Evolutionary conservation across 2,797 vertebrate species (phyloP), one percentile per base, ranked within the genome.

Genomic region (Enteromius paludinosus): DNA sequence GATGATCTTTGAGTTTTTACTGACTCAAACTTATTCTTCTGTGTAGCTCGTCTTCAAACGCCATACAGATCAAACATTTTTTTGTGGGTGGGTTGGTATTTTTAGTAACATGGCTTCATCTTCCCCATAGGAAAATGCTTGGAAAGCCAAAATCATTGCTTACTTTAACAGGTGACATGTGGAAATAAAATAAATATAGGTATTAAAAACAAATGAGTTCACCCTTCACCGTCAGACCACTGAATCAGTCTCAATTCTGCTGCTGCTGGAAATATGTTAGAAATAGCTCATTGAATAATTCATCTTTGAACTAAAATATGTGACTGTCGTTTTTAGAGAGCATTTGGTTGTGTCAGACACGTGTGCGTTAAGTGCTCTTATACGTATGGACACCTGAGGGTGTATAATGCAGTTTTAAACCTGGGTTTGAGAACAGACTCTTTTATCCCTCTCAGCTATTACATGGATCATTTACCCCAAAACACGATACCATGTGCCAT

Each of bases 401-500:
- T 66, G 72, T 56, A 72, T 59, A 83, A 79, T 52, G 30, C 18
- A n/a, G 3, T 11, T 12, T 33, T 25, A 11, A 45, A 76, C 52
- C 72, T 33, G 5, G 38, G 35, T 61, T 79, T 72, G 33, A 66
- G 35, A 72, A 79, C 20, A 56, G 28, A 18, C 76, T 87, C 85
- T 83, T 89, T 87, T 83, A 85, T 85, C 82, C 54, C 61, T 86
- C 77, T 86, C 80, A 86, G 87, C 87, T 87, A 91, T 89, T 92
- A 87, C 88, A 90, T 4, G 85, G 86, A 15, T 86, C 89, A 90
- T 93, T 92, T 90, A 86, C 59, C 65, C 30, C 65, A 78, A 72
- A 72, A 86, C 81, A 52, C 41, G 62, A 84, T 83, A 83, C 75
- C 73, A 81, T 83, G 82, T 88, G 74, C 86, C 75, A 83, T 89